Conservation (phyloP, 2,888 invertebrate genomes). For the Andrena chrysosceles region DNA sequence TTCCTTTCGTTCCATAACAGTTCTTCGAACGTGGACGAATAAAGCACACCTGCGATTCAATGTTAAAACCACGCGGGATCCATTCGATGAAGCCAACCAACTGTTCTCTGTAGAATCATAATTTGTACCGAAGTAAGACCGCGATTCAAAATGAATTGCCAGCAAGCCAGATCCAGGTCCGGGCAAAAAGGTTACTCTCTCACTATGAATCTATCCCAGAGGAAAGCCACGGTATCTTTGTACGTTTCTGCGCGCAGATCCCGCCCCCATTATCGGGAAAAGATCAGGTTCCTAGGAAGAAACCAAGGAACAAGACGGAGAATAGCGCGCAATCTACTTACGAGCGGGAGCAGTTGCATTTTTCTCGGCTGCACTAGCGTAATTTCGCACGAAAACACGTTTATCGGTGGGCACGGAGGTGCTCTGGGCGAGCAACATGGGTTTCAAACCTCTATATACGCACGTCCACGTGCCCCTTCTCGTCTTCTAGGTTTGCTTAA, state of each 20-base stretch:
- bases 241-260: neutral
- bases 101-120: neutral
- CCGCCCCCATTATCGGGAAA: neutral
- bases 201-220: neutral
- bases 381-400: slow-evolving; percentile 41
- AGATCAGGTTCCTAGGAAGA: neutral
- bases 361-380: slow-evolving; percentile 14
- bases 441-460: slow-evolving; percentile 64
- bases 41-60: neutral
- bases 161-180: too few relatives aligned
- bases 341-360: slow-evolving; percentile 50
- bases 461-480: slow-evolving; percentile 62
- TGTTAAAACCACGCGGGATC: neutral
- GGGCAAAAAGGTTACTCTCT: neutral
- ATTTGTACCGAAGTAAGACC: neutral
- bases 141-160: neutral
- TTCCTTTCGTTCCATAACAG: neutral
- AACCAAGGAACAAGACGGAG: neutral
- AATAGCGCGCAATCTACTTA: slow-evolving; percentile 44
- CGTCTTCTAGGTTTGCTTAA: slow-evolving; percentile 63
- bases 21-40: neutral
- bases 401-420: slow-evolving; percentile 6
- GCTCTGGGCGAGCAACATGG: slow-evolving; percentile 39
- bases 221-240: neutral
- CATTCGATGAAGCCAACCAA: neutral